These are phyloP conservation scores for Mastacembelus armatus DNA, from an alignment of 2,797 vertebrate species.

Conservation along the genomic window DNA sequence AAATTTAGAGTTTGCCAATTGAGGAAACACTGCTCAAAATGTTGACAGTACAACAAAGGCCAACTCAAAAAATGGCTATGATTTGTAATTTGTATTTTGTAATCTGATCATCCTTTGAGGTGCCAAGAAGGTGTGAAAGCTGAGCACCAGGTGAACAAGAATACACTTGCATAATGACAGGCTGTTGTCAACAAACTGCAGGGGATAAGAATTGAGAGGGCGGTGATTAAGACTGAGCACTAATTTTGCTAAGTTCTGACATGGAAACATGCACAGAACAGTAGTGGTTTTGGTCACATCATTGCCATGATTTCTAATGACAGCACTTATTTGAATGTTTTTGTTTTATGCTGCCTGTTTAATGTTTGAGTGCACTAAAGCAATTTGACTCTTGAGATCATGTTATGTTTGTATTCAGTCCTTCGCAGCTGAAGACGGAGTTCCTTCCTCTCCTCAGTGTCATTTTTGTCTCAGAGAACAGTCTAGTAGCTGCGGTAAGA, in stretches of 20 bases:
- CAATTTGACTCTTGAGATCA: not conserved
- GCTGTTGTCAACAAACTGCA: conserved; percentile 10
- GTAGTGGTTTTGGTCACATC: not conserved
- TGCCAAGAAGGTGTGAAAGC: not conserved
- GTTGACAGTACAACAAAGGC: not conserved
- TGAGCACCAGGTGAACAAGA: conserved; percentile 6
- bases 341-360: not conserved
- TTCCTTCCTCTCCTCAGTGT: conserved; percentile 97
- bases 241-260: not conserved
- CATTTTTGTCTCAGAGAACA: conserved; percentile 96
- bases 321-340: not conserved
- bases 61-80: not conserved
- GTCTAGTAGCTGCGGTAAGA: conserved; percentile 96
- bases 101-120: not conserved
- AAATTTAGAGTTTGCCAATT: not conserved
- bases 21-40: not conserved
- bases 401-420: conserved; percentile 81
- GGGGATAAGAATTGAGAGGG: conserved; percentile 8
- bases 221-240: not conserved
- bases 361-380: not conserved
- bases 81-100: too few relatives aligned
- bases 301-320: not conserved
- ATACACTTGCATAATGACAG: conserved; percentile 7
- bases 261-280: not conserved
- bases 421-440: conserved; percentile 96